Conservation (phyloP, 2,797 vertebrate genomes). For the Melanotaenia parkinsoni region DNA sequence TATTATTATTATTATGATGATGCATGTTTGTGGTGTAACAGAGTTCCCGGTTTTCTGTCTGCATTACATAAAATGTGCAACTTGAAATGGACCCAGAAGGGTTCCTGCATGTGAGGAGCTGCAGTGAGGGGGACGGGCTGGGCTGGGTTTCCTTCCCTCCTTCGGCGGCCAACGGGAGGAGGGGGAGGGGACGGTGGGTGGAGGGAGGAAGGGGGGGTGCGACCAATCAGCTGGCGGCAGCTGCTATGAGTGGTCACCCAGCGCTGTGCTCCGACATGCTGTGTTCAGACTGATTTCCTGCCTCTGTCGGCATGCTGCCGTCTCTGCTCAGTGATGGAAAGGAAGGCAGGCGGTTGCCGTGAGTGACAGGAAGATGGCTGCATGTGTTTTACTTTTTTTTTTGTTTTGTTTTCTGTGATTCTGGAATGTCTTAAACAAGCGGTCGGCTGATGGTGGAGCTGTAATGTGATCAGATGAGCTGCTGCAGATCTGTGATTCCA, state of each 20-base stretch:
- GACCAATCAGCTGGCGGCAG: slow-evolving; percentile 79
- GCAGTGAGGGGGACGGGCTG: slow-evolving; percentile 23
- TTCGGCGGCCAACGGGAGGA: slow-evolving; percentile 55
- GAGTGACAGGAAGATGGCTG: slow-evolving; percentile 1
- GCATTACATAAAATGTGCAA: neutral
- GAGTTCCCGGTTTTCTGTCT: neutral
- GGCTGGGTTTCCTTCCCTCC: slow-evolving; percentile 57
- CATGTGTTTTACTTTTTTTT: slow-evolving; percentile 20
- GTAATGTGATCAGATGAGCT: too few species aligned
- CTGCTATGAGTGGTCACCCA: slow-evolving; percentile 48
- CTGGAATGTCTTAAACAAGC: neutral
- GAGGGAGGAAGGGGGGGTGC: slow-evolving; percentile 79
- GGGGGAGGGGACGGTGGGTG: slow-evolving; percentile 68
- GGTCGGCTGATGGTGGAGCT: neutral
- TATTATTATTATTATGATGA: too few species aligned
- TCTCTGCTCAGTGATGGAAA: slow-evolving; percentile 14
- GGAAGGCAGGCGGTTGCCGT: slow-evolving; percentile 8
- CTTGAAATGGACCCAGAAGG: slow-evolving; percentile 21
- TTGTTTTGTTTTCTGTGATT: slow-evolving; percentile 3
- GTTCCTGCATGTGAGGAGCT: slow-evolving; percentile 23
- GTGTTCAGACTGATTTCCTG: slow-evolving; percentile 15
- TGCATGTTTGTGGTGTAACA: neutral
- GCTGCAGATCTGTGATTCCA: neutral
- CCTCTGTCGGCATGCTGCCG: slow-evolving; percentile 38
- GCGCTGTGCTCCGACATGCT: slow-evolving; percentile 20